Conservation (phyloP, 1,140 invertebrate genomes). For the Procambarus virginalis region DNA sequence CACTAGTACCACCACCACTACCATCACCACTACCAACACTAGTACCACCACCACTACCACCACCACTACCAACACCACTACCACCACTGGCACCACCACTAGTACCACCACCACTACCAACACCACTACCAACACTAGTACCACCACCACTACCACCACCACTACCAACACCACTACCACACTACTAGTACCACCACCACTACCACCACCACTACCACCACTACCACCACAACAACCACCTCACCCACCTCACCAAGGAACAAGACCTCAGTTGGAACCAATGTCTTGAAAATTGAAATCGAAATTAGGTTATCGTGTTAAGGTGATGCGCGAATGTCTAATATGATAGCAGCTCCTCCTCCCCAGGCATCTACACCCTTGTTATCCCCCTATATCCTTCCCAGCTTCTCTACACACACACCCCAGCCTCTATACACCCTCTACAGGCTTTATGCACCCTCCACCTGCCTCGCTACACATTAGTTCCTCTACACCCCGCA, state of each 20-base stretch:
- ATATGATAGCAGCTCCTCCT: not conserved
- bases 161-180: not conserved
- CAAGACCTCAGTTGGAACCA: slow-evolving; percentile 36
- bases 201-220: too few species aligned
- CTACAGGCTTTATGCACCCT: too few species aligned
- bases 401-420: too few species aligned
- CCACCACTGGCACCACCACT: not conserved
- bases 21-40: not conserved
- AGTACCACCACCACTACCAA: not conserved
- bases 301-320: slow-evolving; percentile 36
- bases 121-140: not conserved
- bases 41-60: not conserved
- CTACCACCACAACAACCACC: too few species aligned
- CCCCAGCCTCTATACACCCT: too few species aligned
- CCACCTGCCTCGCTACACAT: too few species aligned
- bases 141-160: slow-evolving; percentile 8
- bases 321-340: not conserved
- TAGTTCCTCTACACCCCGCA: too few species aligned
- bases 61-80: not conserved
- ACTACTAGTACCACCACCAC: too few species aligned
- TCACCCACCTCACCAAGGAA: slow-evolving; percentile 3
- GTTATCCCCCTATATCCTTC: too few species aligned
- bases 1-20: too few species aligned
- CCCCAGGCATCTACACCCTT: not conserved
- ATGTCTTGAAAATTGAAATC: slow-evolving; percentile 52